These are phyloP conservation scores for Cromileptes altivelis DNA, from an alignment of 2,113 vertebrate genomes.

Conservation along the genomic window DNA sequence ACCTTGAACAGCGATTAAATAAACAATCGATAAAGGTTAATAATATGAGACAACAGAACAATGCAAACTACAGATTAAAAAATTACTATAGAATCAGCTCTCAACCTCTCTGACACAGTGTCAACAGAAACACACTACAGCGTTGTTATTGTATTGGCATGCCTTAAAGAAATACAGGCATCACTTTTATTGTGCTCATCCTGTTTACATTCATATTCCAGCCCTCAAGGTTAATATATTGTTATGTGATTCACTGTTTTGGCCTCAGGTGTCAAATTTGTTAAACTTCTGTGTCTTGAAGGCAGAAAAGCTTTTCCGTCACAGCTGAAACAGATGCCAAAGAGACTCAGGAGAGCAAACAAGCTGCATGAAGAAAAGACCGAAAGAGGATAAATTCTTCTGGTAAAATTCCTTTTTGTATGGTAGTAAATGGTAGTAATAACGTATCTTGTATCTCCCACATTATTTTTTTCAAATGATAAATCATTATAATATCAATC, in stretches of 20 bases:
- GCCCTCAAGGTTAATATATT: background rate
- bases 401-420: background rate
- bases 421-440: background rate
- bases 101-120: background rate
- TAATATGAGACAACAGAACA: background rate
- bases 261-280: background rate
- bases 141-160: background rate
- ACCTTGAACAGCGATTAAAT: background rate
- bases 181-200: background rate
- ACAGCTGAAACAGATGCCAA: background rate
- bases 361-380: background rate
- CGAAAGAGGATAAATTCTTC: background rate
- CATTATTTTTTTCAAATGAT: background rate
- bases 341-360: background rate
- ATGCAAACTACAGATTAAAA: background rate
- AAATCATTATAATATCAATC: background rate
- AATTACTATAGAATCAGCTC: background rate
- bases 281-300: background rate
- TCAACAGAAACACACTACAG: background rate
- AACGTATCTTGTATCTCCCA: background rate
- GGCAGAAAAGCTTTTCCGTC: background rate
- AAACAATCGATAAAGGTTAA: background rate
- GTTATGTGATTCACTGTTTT: background rate
- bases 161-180: background rate
- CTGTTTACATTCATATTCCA: background rate